A percentile compares a stretch with the other conserved stretches of the same genome.
Evolutionary conservation across 2,113 vertebrate genomes (phyloP).

Genomic region (Microtus montanus): DNA sequence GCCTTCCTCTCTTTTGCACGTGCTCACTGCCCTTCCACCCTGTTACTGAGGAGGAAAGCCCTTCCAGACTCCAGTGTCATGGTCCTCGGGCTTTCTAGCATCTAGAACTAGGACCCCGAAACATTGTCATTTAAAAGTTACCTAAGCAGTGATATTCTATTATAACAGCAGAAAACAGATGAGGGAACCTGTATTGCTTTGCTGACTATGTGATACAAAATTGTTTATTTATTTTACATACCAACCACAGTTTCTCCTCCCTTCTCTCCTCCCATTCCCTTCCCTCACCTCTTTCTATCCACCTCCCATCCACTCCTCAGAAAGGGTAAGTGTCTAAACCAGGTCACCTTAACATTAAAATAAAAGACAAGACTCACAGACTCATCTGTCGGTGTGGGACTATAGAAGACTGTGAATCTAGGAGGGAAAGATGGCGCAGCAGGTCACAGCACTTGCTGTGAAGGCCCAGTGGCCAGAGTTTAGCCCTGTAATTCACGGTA

Average conservation of each 20-base stretch:
- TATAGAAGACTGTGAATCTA: neutral
- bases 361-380: neutral
- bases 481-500: neutral
- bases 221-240: no score
- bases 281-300: no score
- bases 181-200: neutral
- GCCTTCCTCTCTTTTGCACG: neutral
- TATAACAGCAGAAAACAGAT: neutral
- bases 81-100: neutral
- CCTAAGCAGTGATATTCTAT: neutral
- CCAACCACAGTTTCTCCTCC: no score
- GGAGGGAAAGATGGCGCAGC: no score
- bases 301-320: no score
- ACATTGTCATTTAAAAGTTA: neutral
- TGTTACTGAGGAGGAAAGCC: neutral
- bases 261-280: no score
- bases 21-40: neutral
- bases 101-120: neutral
- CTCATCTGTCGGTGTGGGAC: neutral
- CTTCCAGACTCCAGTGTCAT: neutral
- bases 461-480: neutral
- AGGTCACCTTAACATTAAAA: neutral
- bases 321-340: neutral
- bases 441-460: neutral
- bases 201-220: neutral